These are phyloP conservation scores for Volucella inflata DNA, from an alignment of 2,888 invertebrate genomes.

Conservation along the genomic window DNA sequence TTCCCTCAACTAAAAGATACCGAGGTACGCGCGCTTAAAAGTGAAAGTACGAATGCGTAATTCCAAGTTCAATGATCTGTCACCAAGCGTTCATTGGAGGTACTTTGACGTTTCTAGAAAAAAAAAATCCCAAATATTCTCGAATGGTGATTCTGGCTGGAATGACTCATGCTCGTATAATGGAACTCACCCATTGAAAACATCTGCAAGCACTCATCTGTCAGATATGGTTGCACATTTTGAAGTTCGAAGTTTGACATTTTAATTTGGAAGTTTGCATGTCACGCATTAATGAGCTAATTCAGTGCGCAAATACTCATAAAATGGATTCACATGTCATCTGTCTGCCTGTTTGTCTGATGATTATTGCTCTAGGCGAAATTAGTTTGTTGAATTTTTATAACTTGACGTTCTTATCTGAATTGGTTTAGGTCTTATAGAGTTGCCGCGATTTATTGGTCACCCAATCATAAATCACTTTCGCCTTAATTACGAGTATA, in stretches of 20 bases:
- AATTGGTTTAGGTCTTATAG: conserved; percentile 24
- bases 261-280: neutral
- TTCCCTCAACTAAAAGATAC: neutral
- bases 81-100: neutral
- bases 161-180: no score
- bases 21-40: conserved; percentile 1
- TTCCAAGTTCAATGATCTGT: conserved; percentile 19
- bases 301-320: no score
- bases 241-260: neutral
- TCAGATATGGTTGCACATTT: neutral
- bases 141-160: neutral
- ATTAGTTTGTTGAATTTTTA: neutral
- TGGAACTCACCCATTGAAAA: neutral
- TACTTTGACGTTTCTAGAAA: neutral
- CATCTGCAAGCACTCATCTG: neutral
- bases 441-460: conserved; percentile 40
- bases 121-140: neutral
- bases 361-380: conserved; percentile 6
- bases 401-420: conserved; percentile 10
- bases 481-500: neutral
- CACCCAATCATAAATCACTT: conserved; percentile 24
- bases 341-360: conserved; percentile 24
- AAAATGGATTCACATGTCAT: neutral
- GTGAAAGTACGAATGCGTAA: conserved; percentile 16
- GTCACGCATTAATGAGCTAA: neutral